Percentiles rank a stretch among this genome's conserved stretches.
Conservation (phyloP, 2,888 invertebrate genomes). For the Frankliniella intonsa region DNA sequence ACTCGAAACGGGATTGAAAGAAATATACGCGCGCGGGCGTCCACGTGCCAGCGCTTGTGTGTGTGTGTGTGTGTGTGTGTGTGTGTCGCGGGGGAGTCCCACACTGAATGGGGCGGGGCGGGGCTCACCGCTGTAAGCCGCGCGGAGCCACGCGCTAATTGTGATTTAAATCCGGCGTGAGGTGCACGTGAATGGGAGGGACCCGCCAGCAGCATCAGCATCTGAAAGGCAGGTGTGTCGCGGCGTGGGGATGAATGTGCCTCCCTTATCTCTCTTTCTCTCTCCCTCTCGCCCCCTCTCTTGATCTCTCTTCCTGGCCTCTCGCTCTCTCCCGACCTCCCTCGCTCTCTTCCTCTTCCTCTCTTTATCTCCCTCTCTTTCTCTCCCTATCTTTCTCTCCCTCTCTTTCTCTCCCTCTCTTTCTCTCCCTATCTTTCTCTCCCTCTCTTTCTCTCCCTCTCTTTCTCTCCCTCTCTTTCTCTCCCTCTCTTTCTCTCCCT, state of each 20-base stretch:
- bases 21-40: no score
- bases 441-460: constrained; percentile 14
- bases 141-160: neutral
- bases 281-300: neutral
- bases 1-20: no score
- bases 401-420: neutral
- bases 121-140: no score
- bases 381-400: neutral
- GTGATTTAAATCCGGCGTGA: neutral
- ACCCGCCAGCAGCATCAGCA: neutral
- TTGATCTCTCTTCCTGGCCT: neutral
- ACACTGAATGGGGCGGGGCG: no score
- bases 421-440: neutral
- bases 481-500: neutral
- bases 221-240: neutral
- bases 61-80: no score
- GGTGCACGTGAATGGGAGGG: neutral
- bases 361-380: no score
- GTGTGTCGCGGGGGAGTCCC: no score
- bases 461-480: constrained; percentile 25
- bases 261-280: neutral
- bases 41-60: no score
- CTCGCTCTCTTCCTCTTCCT: neutral
- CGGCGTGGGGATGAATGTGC: neutral
- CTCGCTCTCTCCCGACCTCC: neutral